phyloP scores from a whole-genome alignment of 2,797 vertebrate species.

The Artibeus jamaicensis region DNA sequence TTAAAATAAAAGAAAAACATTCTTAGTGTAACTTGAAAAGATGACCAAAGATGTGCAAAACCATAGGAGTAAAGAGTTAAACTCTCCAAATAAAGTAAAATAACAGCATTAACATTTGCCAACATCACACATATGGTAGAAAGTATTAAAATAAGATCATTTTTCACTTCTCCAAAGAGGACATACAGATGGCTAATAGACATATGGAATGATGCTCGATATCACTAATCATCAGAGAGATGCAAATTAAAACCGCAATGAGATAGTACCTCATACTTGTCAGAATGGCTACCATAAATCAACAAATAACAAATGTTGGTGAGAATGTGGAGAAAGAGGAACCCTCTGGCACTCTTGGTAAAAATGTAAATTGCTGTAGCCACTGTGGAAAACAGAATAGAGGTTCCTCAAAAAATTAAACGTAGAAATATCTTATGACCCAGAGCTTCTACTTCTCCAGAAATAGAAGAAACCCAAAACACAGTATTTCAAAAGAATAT shows the following conservation, averaged over 20 bases:
- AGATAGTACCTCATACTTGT: not conserved
- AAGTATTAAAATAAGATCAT: not conserved
- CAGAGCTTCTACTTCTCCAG: not conserved
- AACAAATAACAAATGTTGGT: not conserved
- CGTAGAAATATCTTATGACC: not conserved
- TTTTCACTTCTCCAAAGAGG: not conserved
- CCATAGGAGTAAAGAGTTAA: not conserved
- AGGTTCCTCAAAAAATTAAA: not conserved
- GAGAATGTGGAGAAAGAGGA: not conserved
- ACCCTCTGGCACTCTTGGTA: not conserved
- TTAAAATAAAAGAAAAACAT: constrained; percentile 13
- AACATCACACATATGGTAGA: not conserved
- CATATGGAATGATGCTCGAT: not conserved
- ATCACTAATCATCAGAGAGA: not conserved
- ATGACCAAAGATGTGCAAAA: constrained; percentile 2
- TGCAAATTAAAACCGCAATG: not conserved
- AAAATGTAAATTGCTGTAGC: not conserved
- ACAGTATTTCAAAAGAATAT: not conserved
- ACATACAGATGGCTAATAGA: not conserved
- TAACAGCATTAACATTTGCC: not conserved
- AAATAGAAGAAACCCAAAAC: not conserved
- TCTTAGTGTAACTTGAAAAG: not conserved
- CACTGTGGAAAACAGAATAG: not conserved
- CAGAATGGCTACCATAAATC: not conserved
- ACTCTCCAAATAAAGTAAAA: not conserved